Base-by-base conservation (phyloP, 2,888 invertebrate genomes). In the Dasypogon diadema region DNA sequence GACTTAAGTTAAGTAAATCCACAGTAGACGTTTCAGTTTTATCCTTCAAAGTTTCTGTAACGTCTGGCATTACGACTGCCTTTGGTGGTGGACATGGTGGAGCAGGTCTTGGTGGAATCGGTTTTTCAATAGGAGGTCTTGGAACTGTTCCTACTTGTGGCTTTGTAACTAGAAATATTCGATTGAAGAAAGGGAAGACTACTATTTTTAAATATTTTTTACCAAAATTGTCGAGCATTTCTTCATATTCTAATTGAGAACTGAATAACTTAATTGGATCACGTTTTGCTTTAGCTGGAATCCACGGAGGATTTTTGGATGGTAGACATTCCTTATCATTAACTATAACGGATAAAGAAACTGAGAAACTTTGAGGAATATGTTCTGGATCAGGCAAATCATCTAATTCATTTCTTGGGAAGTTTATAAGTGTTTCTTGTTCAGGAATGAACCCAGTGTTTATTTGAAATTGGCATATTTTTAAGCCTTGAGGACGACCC, bases 381-480 rank as follows among this genome's bases (percentile, higher is more conserved):
- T 92, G 92, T 77, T 90, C 90, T 0, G 83, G 79, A 79, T 95
- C 95, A 2, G 92, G 92, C 75, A 93, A 87, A 73, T 95, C 94
- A 84, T 96, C 96, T 79, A 96, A 88, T 83, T 96, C 95, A 6
- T 89, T 89, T 80, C 91, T 91, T 73, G 89, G 90, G 81, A 93
- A 95, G 77, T 90, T 91, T 73, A 96, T 85, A n/a, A 90, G 89
- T 56, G 92, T 93, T 81, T 93, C 93, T 78, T 91, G 91, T 79
- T 91, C 89, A 0, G 90, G 87, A 76, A 97, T 89, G 84, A 93
- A 96, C 63, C 97, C 97, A 5, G 97, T 94, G 84, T 98, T 94
- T 81, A 98, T 92, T 86, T 95, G 94, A 51, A 97, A 86, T 81
- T 96, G 93, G 70, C 95, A 92, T 81, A 98, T 93, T 84, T 94